These are phyloP conservation scores for Gobio gobio DNA, from an alignment of 2,113 vertebrate species.

Conservation along the genomic window DNA sequence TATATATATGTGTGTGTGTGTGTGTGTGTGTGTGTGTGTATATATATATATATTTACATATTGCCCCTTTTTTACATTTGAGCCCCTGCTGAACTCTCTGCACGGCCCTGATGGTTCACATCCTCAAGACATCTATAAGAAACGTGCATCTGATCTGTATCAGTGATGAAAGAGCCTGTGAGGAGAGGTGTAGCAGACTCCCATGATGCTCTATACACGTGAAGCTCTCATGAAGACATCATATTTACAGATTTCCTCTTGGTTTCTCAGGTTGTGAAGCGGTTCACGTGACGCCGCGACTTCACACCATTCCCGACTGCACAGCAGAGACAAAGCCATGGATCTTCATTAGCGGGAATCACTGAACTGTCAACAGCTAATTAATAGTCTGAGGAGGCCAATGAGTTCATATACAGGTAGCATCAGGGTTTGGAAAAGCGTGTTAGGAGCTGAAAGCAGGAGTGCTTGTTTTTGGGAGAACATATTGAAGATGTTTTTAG, in stretches of 20 bases:
- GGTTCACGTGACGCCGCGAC: conserved; percentile 52
- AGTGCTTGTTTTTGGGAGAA: not conserved
- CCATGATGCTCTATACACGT: not conserved
- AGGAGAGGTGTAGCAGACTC: not conserved
- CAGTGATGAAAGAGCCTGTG: not conserved
- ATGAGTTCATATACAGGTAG: not conserved
- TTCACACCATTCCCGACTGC: conserved; percentile 11
- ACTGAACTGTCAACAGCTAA: conserved; percentile 65
- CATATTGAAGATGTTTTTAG: conserved; percentile 9
- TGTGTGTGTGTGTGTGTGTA: too few species aligned
- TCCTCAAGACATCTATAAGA: not conserved
- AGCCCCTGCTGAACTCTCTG: too few species aligned
- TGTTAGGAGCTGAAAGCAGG: not conserved
- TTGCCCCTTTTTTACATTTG: too few species aligned
- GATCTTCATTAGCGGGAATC: conserved; percentile 67
- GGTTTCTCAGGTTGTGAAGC: conserved; percentile 35
- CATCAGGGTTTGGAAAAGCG: not conserved
- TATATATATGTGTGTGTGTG: too few species aligned
- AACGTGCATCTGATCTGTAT: not conserved
- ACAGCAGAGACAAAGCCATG: conserved; percentile 52
- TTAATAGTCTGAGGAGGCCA: conserved; percentile 55
- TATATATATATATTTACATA: too few species aligned
- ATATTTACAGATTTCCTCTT: conserved; percentile 54
- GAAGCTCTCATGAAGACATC: conserved; percentile 23
- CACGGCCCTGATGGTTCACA: not conserved